Evolutionary conservation across 2,113 vertebrate genomes (phyloP), one percentile per base, ranked within the genome.

Genomic region (Burhinus oedicnemus): DNA sequence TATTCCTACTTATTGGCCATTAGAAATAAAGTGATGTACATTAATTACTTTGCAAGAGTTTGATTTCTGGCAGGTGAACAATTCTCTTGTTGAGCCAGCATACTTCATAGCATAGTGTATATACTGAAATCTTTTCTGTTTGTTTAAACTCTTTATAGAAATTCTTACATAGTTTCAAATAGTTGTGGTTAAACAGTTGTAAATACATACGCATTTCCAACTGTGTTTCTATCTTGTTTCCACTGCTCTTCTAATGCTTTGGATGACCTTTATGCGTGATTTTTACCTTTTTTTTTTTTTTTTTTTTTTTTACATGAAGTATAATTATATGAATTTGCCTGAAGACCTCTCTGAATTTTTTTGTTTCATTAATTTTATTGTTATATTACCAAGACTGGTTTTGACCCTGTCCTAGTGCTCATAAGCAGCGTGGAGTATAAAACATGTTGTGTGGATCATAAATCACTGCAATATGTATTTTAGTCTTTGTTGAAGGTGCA

Each of bases 71-170:
- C 85, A 93, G 64, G 60, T 71, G 64, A 90, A 86, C 62, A 86
- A 83, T 77, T 55, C 75, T 77, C 57, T 51, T 69, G 74, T 83
- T 52, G 40, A 92, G 58, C 38, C 82, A 96, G n/a, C 74, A 86
- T 90, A 44, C 70, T 83, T 77, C 78, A 66, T 55, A 80, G 66
- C 42, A 23, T 5, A 76, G 58, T 27, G 22, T 26, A 25, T 70
- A 58, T 62, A 77, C 58, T 80, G 89, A 91, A 89, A 60, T 52
- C 3, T 64, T 88, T 86, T 54, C 76, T 91, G 78, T 89, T 96
- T 95, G 91, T 57, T 94, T 94, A 96, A 96, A 62, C 38, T 58
- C 84, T 94, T 95, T 93, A 91, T 49, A 88, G 89, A 90, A 85
- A 91, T 94, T 68, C 84, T 93, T 71, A 75, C 80, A 81, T 58